These are phyloP conservation scores for Eristalinus aeneus DNA, from an alignment of 2,888 invertebrate genomes.

Conservation along the genomic window DNA sequence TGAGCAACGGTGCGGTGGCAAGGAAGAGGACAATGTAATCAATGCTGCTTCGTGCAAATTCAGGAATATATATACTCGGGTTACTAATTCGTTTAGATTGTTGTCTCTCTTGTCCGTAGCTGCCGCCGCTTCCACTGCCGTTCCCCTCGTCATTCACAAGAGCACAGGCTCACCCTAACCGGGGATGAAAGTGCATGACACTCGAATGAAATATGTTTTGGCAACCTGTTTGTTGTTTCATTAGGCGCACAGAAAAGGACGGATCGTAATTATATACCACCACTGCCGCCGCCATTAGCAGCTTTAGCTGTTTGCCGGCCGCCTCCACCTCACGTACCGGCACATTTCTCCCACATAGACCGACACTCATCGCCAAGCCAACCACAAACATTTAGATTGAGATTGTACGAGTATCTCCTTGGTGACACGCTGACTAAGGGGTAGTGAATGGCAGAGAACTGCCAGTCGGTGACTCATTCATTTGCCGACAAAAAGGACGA, in stretches of 20 bases:
- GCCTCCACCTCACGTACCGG: background rate
- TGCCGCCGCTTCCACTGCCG: background rate
- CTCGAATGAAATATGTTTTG: slow-evolving; percentile 36
- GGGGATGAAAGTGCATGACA: slow-evolving; percentile 51
- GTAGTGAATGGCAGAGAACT: background rate
- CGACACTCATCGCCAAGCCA: background rate
- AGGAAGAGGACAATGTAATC: background rate
- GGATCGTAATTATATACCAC: slow-evolving; percentile 23
- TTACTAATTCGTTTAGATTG: slow-evolving; percentile 47
- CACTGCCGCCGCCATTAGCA: background rate
- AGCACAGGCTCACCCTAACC: background rate
- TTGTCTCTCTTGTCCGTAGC: background rate
- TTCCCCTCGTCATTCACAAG: background rate
- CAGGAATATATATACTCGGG: slow-evolving; percentile 19
- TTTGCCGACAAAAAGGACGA: slow-evolving; percentile 8
- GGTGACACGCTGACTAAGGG: background rate
- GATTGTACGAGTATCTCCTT: slow-evolving; percentile 16
- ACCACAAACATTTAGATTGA: slow-evolving; percentile 24
- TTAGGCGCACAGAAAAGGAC: slow-evolving; percentile 36
- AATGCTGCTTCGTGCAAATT: slow-evolving; percentile 18
- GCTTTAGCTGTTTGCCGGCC: background rate
- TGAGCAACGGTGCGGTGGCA: background rate
- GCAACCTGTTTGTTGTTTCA: slow-evolving; percentile 61
- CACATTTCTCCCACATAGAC: background rate
- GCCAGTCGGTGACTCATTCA: slow-evolving; percentile 41